Evolutionary conservation across 2,797 vertebrate genomes (phyloP).

Genomic region (Martes flavigula): DNA sequence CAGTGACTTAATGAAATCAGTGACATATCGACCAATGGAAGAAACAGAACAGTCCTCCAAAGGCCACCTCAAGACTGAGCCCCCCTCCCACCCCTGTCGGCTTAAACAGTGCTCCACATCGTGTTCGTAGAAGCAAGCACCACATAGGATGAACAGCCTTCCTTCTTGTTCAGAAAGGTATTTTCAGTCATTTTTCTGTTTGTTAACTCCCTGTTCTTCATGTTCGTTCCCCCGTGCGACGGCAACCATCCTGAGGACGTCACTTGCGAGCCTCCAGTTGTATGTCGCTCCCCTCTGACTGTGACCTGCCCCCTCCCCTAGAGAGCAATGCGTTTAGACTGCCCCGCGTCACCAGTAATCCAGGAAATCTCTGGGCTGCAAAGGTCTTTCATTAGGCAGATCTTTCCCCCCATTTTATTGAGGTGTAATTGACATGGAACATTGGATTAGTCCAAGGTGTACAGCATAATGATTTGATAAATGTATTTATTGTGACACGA

Average conservation of each 20-base stretch:
- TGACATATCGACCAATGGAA: not conserved
- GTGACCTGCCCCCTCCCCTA: not conserved
- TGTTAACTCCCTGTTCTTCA: not conserved
- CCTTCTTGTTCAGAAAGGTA: not conserved
- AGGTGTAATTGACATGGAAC: not conserved
- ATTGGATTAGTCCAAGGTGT: not conserved
- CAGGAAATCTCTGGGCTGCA: not conserved
- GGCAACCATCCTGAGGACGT: not conserved
- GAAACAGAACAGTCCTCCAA: not conserved
- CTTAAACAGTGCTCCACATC: no score
- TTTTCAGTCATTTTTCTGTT: not conserved
- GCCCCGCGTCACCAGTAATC: not conserved
- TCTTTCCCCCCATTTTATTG: not conserved
- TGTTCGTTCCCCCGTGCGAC: rapidly evolving
- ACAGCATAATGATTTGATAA: not conserved
- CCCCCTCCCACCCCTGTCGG: no score
- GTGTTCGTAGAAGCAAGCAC: not conserved
- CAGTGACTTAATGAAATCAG: not conserved
- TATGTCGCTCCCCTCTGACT: not conserved
- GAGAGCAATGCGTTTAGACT: not conserved
- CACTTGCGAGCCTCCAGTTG: not conserved
- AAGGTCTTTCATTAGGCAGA: not conserved
- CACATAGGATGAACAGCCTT: not conserved
- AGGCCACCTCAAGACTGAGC: not conserved
- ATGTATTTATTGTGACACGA: not conserved